phyloP scores from a whole-genome alignment of 2,797 vertebrate species.

The Lophius americanus region DNA sequence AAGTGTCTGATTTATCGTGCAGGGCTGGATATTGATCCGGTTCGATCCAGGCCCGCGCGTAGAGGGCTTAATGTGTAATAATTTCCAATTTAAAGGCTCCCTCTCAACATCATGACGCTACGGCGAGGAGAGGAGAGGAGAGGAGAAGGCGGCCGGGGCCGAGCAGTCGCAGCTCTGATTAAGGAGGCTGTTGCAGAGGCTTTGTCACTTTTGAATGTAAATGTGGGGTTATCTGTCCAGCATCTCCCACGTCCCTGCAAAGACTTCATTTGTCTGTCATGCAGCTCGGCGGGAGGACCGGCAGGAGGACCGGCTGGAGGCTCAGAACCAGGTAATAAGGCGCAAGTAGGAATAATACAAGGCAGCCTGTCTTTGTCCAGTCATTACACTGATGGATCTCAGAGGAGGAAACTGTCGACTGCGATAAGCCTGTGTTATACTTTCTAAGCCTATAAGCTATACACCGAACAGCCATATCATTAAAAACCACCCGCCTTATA shows the following conservation, averaged over 20 bases:
- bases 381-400: conserved; percentile 45
- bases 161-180: conserved; percentile 85
- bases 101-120: conserved; percentile 97
- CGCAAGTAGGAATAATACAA: conserved; percentile 88
- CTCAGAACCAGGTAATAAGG: conserved; percentile 87
- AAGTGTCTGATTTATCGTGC: conserved; percentile 97
- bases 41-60: conserved; percentile 92
- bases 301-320: conserved; percentile 67
- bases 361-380: conserved; percentile 76
- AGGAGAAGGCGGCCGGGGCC: conserved; percentile 73
- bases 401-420: conserved; percentile 25
- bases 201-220: conserved; percentile 99
- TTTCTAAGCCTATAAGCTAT: too few relatives aligned
- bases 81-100: conserved; percentile 99
- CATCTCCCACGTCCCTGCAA: conserved; percentile 94
- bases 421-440: too few relatives aligned
- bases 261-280: conserved; percentile 93
- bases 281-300: conserved; percentile 79
- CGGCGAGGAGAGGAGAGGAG: conserved; percentile 93
- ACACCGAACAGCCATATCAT: too few relatives aligned
- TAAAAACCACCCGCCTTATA: too few relatives aligned
- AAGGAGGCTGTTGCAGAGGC: conserved; percentile 94
- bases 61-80: conserved; percentile 99
- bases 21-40: conserved; percentile 97
- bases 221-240: conserved; percentile 92